Percentiles rank a stretch among this genome's conserved stretches.
These are phyloP conservation scores for Epizoanthus illoricatus DNA, from an alignment of 92 coral and sea anemone genomes.

Conservation along the genomic window DNA sequence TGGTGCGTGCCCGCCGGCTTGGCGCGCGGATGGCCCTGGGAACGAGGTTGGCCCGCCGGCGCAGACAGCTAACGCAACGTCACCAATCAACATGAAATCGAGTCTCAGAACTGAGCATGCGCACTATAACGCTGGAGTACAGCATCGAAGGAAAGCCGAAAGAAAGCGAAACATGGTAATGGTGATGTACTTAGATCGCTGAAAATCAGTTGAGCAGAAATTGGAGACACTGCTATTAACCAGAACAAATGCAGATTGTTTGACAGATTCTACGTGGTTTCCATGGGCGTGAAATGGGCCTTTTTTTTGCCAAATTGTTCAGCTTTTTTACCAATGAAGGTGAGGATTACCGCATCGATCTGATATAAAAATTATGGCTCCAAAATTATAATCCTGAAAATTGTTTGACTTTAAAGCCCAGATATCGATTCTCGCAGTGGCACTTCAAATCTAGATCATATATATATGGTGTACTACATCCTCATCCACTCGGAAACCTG, in stretches of 20 bases:
- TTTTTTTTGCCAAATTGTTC: constrained; percentile 87
- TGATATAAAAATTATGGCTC: no score
- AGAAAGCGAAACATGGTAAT: not conserved
- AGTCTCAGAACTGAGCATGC: constrained; percentile 34
- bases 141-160: constrained; percentile 15
- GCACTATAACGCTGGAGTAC: constrained; percentile 5
- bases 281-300: constrained; percentile 85
- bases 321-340: constrained; percentile 96
- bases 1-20: no score
- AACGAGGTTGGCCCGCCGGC: no score
- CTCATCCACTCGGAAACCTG: no score
- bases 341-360: constrained; percentile 40
- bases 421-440: no score
- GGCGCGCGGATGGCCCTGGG: no score
- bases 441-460: not conserved
- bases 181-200: not conserved
- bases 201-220: not conserved
- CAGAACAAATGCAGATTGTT: constrained; percentile 25
- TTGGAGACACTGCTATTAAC: not conserved
- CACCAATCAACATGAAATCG: constrained; percentile 31
- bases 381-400: not conserved
- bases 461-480: no score
- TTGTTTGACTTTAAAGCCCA: not conserved
- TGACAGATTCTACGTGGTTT: constrained; percentile 21
- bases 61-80: not conserved